Base-by-base conservation (phyloP, 30 jellyfish, hydroid and myxozoan genomes). In the Chrysaora quinquecirrha region DNA sequence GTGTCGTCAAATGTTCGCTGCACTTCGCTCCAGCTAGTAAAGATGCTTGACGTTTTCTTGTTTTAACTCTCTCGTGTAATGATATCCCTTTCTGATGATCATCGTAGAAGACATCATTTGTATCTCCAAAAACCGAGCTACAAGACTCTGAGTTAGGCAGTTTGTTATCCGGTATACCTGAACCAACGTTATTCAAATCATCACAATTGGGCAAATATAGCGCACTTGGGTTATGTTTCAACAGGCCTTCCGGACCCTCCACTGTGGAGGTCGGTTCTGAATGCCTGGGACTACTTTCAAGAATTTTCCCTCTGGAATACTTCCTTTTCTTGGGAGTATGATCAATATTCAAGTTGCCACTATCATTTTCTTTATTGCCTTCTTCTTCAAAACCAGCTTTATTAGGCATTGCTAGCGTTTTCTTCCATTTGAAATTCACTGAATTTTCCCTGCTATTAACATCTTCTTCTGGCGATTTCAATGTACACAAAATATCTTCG, bases 41-140 rank as follows among this genome's bases (percentile, higher is more conserved):
- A 18, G 89, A 63, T 7, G 89, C 89, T 21, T 29, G 0, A 23
- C 82, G 31, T 30, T 64, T 79, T 31, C 89, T 50, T 38, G 58
- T 28, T 79, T 79, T 79, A 31, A 79, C 12, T 28, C 89, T 52
- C 67, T 79, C 89, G 82, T 79, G 80, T 82, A 79, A 63, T 1
- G 89, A 30, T 16, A 77, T 48, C 11, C 88, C 88, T 1, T 60
- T 60, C 52, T 47, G 62, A 16, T 58, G 38, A 63, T 77, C 88
- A 20, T 61, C 80, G 38, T 9, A 71, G 0, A 77, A 33, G 48
- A 60, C 60, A 9, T 38, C 27, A 25, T 35, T 23, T 19, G 20
- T 71, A 65, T 61, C 88, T 33, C 63, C 66, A 23, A 47, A 50
- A 23, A 67, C 7, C 56, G 52, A 67, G 79, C 38, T 29, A 0